Base-by-base conservation (phyloP, 2,888 invertebrate species). In the Nysson spinosus region DNA sequence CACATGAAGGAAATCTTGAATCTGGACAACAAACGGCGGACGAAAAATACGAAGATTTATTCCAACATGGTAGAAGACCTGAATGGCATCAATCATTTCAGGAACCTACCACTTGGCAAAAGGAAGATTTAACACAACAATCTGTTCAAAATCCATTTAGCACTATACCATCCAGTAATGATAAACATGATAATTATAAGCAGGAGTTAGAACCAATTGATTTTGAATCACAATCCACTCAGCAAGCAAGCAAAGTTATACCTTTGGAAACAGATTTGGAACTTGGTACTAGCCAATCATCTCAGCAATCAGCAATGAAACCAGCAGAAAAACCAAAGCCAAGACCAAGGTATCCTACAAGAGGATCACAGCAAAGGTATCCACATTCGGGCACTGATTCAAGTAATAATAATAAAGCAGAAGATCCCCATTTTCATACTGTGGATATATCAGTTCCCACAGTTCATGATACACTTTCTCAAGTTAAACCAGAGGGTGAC, bases 241-340 rank as follows among this genome's bases (percentile, higher is more conserved):
- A 17, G 14, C 37, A 39, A 7, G 6, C 20, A 6, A 28, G 30
- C 1, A 16, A 20, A 22, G 20, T 16, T 16, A 6, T 14, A 5
- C 24, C 34, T 20, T 1, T 2, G 0, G 40, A 34, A 20, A n/a
- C n/a, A n/a, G n/a, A n/a, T n/a, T n/a, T n/a, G n/a, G n/a, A 16
- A 35, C 16, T 19, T 12, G 14, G 12, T 9, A 5, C 19, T 54
- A 6, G 1, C 9, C 2, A 6, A 6, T 20, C 5, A 2, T 14
- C 40, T 30, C 34, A 39, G 4, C 71, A 40, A 34, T 80, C 83
- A 20, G 77, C 76, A 7, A 72, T 39, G 4, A 72, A 40, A 34
- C 81, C 83, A 20, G 77, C 76, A 7, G 72, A 72, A 17, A 83
- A 82, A 39, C 76, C 79, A 4, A 73, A 57, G 39, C 63, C 71